These are phyloP conservation scores for Ligdia adustata DNA, from an alignment of 2,888 invertebrate species.

Conservation along the genomic window DNA sequence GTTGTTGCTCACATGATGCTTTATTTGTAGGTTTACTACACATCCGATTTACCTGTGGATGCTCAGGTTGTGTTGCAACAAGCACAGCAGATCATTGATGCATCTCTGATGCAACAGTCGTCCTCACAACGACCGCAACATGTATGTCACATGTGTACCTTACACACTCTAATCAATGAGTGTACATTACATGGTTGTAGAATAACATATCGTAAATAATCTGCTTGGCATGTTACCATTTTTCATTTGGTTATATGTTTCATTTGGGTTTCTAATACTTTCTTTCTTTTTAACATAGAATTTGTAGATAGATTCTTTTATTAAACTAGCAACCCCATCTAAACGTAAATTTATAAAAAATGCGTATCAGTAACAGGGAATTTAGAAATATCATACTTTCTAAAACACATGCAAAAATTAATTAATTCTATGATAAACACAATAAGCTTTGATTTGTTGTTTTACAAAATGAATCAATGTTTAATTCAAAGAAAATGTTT, in stretches of 20 bases:
- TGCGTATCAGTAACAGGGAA: no score
- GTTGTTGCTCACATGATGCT: conserved; percentile 45
- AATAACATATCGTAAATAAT: conserved; percentile 42
- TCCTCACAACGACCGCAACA: conserved; percentile 80
- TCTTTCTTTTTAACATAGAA: conserved; percentile 17
- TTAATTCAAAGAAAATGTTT: no score
- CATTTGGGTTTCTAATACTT: conserved; percentile 33
- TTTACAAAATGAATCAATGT: no score
- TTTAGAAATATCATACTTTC: no score
- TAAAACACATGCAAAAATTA: no score
- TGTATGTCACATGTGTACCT: conserved; percentile 74
- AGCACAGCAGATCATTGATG: conserved; percentile 82
- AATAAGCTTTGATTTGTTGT: no score
- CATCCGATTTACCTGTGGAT: conserved; percentile 81
- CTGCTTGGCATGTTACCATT: conserved; percentile 65
- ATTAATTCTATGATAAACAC: no score
- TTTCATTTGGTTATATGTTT: conserved; percentile 44
- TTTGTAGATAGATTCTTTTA: conserved; percentile 4
- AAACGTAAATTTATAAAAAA: no score
- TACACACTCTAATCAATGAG: conserved; percentile 51
- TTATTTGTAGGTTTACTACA: conserved; percentile 84
- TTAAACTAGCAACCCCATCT: no score
- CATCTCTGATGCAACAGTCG: conserved; percentile 81
- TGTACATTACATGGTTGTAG: conserved; percentile 46
- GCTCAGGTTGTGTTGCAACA: conserved; percentile 83